Percentiles rank a stretch among this genome's conserved stretches.
Conservation (phyloP, 2,797 vertebrate genomes). For the Numenius phaeopus region DNA sequence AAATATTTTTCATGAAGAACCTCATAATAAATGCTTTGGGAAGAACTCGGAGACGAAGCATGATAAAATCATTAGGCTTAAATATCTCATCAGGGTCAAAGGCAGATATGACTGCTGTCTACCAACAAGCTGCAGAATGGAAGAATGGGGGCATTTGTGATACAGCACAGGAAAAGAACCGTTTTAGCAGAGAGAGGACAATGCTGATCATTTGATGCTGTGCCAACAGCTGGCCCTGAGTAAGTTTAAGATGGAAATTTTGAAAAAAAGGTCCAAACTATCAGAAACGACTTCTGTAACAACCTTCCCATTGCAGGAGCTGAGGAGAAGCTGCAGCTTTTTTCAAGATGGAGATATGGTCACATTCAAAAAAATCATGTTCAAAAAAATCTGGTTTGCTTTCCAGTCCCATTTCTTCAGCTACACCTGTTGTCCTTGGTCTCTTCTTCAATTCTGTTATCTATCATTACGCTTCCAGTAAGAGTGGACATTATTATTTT, state of each 20-base stretch:
- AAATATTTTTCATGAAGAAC: slow-evolving; percentile 43
- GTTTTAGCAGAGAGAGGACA: slow-evolving; percentile 31
- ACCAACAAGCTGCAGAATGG: background rate
- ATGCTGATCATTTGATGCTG: background rate
- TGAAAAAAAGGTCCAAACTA: background rate
- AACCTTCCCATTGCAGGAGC: background rate
- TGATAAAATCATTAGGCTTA: slow-evolving; percentile 41
- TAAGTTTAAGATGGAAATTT: slow-evolving; percentile 14
- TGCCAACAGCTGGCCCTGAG: slow-evolving; percentile 7
- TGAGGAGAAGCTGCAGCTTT: background rate
- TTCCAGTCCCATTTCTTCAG: background rate
- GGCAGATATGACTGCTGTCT: slow-evolving; percentile 1
- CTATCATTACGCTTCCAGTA: background rate
- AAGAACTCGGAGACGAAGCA: background rate
- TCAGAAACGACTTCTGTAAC: background rate
- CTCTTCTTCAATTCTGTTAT: background rate
- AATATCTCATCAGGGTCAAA: background rate
- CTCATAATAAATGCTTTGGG: background rate
- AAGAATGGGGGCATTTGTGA: slow-evolving; percentile 24
- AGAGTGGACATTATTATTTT: background rate
- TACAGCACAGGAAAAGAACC: background rate
- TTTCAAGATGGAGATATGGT: background rate
- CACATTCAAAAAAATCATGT: background rate
- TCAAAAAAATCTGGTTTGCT: background rate
- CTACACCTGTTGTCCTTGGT: background rate